Percentiles rank a stretch among this genome's conserved stretches.
phyloP scores from a whole-genome alignment of 2,113 vertebrate genomes.

The Chaetorhynchus papuensis region DNA sequence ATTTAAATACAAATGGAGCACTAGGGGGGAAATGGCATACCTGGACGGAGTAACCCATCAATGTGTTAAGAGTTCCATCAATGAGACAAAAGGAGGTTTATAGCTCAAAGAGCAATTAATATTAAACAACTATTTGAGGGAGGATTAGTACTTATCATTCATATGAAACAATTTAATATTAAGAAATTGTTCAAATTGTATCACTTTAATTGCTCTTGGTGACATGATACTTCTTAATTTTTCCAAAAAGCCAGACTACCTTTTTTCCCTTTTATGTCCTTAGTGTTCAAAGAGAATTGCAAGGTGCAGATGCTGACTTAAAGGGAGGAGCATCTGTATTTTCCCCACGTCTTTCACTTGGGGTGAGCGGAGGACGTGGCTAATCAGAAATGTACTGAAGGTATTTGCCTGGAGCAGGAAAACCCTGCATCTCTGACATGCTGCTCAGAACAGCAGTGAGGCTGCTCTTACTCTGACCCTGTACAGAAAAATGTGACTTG shows the following conservation, averaged over 20 bases:
- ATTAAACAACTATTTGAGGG: not conserved
- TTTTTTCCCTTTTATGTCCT: not conserved
- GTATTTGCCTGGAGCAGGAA: not conserved
- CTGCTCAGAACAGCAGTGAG: not conserved
- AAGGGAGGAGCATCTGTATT: not conserved
- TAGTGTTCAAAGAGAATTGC: not conserved
- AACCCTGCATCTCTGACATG: not conserved
- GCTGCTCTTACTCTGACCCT: not conserved
- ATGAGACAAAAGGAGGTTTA: not conserved
- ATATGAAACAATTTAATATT: not conserved
- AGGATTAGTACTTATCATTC: not conserved
- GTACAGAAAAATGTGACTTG: not conserved
- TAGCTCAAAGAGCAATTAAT: not conserved
- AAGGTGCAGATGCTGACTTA: not conserved
- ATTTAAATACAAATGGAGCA: not conserved
- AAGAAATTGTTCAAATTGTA: not conserved
- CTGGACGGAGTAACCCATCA: not conserved
- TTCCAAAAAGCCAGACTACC: not conserved
- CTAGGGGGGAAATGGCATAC: not conserved
- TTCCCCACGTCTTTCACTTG: not conserved
- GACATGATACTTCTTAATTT: not conserved
- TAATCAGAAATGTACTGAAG: not conserved
- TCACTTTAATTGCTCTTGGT: not conserved
- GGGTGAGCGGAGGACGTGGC: not conserved
- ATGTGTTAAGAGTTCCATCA: not conserved